Base-by-base conservation (phyloP, 1,140 invertebrate species). In the Pomacea maculata region DNA sequence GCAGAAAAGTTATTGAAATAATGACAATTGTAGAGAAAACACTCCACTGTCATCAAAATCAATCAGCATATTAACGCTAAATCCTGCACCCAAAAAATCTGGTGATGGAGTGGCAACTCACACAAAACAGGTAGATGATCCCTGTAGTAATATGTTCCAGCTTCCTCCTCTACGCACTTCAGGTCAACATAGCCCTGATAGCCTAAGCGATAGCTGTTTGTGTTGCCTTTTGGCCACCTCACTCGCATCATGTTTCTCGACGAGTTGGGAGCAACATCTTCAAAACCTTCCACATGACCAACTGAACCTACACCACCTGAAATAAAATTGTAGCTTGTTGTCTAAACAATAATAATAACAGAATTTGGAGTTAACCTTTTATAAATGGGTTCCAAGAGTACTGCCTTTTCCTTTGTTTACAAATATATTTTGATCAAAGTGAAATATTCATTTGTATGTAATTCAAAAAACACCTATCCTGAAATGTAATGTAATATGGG, bases 121-220 rank as follows among this genome's bases (percentile, higher is more conserved):
- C 95, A 95, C 82, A 97, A 89, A 15, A 96, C 89, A n/a, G 96
- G 95, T 83, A 97, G 93, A 88, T 97, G 96, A 72, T 96, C 95
- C 81, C 93, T 93, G 88, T 96, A 97, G 88, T 96, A 96, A 83
- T 92, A 93, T n/a, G 95, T 95, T 64, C 94, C 94, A 6, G 91
- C 92, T 1, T 95, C 94, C 74, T 94, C 93, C 84, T 95, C 92
- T 61, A 95, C 92, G 87, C 94, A 96, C 88, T 95, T 95, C 2
- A 97, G 91, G 92, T 97, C 96, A 65, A 97, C 85, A 57, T 96
- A 96, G 75, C 96, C 96, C 10, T 80, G 29, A 61, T 73, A 67
- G 5, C 80, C 80, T 29, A 81, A 29, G 5, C 76, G 67, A 45
- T 81, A 78, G 55, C 65, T 68, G 80, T 78, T 81, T 55, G 54